phyloP scores from a whole-genome alignment of 1,140 invertebrate species.

The Battus philenor region DNA sequence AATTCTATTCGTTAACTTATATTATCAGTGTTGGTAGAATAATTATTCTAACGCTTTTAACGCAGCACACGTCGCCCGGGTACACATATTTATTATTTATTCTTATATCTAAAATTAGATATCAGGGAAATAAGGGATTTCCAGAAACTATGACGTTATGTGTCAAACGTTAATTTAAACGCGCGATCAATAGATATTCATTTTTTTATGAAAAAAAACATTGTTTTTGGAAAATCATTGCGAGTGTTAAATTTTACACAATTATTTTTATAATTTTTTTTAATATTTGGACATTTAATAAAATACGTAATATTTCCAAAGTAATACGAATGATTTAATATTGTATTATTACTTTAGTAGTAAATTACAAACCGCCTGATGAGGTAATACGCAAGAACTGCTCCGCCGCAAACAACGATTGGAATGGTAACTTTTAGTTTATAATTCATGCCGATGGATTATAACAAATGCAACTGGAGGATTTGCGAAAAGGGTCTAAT shows the following conservation, averaged over 20 bases:
- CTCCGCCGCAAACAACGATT: conserved; percentile 68
- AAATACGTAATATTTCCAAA: too few relatives aligned
- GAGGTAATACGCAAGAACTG: conserved; percentile 71
- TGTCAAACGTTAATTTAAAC: conserved; percentile 9
- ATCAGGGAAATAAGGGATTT: conserved; percentile 6
- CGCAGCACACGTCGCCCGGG: conserved; percentile 63
- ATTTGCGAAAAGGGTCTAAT: conserved; percentile 36
- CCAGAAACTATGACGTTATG: conserved; percentile 9
- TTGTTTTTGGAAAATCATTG: neutral
- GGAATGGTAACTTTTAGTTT: conserved; percentile 70
- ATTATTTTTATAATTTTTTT: too few relatives aligned
- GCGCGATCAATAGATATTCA: conserved; percentile 10
- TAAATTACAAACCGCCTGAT: conserved; percentile 68
- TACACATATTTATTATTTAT: conserved; percentile 56
- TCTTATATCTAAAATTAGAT: conserved; percentile 15
- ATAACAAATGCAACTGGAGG: conserved; percentile 34
- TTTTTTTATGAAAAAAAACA: conserved; percentile 9
- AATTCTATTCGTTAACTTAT: neutral
- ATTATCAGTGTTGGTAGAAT: conserved; percentile 18
- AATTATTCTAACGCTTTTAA: conserved; percentile 61
- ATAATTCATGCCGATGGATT: conserved; percentile 60
- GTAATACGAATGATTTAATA: neutral
- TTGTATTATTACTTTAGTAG: conserved; percentile 10
- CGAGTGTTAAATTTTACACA: too few relatives aligned
- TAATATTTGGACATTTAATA: too few relatives aligned